A percentile compares a stretch with the other conserved stretches of the same genome.
Evolutionary conservation across 2,888 invertebrate genomes (phyloP).

Genomic region (Byasa hedistus): DNA sequence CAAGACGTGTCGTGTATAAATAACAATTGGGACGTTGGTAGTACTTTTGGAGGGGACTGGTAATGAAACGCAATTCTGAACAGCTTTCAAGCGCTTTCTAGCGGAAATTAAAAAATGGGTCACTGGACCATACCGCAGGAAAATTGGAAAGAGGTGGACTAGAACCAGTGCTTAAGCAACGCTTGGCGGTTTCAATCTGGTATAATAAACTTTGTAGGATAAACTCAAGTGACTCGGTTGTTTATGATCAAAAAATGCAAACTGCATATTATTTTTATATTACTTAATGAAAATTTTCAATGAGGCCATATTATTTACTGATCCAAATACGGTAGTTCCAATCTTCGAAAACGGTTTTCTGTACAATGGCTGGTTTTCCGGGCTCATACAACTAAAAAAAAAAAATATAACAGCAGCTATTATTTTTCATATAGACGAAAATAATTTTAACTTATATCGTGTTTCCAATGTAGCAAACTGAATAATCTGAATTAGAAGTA

Average conservation of each 20-base stretch:
- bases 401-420: too few species aligned
- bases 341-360: too few species aligned
- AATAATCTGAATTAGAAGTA: too few species aligned
- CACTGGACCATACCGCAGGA: constrained; percentile 14
- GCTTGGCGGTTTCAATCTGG: constrained; percentile 5
- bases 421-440: too few species aligned
- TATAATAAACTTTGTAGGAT: neutral
- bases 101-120: constrained; percentile 18
- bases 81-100: neutral
- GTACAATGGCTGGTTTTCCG: too few species aligned
- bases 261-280: neutral
- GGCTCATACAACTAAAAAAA: too few species aligned
- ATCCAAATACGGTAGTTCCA: neutral
- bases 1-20: neutral
- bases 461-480: too few species aligned
- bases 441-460: too few species aligned
- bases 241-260: neutral
- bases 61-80: constrained; percentile 4
- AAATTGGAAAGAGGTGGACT: constrained; percentile 4
- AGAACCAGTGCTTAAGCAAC: constrained; percentile 9
- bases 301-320: neutral
- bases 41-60: neutral
- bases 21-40: neutral
- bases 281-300: neutral
- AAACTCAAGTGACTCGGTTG: neutral